phyloP scores from a whole-genome alignment of 2,797 vertebrate genomes.

The Notamacropus eugenii region DNA sequence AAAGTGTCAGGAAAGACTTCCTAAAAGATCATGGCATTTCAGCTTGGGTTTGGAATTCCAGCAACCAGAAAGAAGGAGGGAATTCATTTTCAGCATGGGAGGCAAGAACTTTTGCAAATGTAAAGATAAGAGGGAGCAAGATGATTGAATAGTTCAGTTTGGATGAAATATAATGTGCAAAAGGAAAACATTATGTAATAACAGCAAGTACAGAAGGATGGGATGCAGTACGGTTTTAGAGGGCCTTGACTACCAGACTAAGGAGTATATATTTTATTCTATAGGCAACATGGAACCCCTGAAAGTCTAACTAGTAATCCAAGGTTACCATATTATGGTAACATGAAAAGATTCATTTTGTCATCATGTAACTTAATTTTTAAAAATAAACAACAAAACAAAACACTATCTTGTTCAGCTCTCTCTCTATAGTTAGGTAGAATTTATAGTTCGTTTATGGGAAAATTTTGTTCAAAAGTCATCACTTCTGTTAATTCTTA shows the following conservation, averaged over 20 bases:
- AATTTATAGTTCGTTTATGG: not conserved
- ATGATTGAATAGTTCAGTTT: not conserved
- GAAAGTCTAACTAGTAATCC: not conserved
- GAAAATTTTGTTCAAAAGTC: conserved; percentile 14
- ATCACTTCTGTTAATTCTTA: not conserved
- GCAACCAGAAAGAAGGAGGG: not conserved
- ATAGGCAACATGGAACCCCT: not conserved
- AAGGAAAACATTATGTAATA: not conserved
- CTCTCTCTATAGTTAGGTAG: not conserved
- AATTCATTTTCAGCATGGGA: not conserved
- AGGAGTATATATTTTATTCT: not conserved
- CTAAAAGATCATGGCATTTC: not conserved
- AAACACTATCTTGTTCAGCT: not conserved
- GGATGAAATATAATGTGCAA: not conserved
- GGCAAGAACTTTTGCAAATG: not conserved
- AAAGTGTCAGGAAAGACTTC: not conserved
- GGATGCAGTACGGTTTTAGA: not conserved
- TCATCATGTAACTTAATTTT: not conserved
- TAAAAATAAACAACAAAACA: not conserved
- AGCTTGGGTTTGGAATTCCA: not conserved
- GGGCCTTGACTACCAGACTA: not conserved
- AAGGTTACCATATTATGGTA: not conserved
- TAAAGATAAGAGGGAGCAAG: not conserved
- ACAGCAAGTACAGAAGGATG: not conserved
- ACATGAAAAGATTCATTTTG: not conserved